Percentiles rank a stretch among this genome's conserved stretches.
These are phyloP conservation scores for Chlorocebus sabaeus DNA, from an alignment of 2,113 vertebrate genomes.

Conservation along the genomic window DNA sequence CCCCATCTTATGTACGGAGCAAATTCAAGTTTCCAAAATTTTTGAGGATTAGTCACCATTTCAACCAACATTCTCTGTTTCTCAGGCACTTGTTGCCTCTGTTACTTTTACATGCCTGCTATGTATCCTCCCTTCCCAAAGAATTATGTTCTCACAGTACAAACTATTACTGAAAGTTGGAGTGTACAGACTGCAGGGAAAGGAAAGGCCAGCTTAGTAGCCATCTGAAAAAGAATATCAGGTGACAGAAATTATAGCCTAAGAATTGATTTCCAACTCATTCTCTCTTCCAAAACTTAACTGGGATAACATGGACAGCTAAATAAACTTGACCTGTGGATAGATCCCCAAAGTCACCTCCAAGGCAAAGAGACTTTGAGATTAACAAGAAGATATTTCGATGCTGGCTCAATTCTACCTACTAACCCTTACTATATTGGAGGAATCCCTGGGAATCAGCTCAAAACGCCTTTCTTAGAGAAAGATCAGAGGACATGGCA, in stretches of 20 bases:
- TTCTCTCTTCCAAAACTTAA: not conserved
- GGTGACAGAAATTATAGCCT: not conserved
- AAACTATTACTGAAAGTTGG: too few species aligned
- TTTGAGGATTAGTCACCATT: not conserved
- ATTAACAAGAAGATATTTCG: not conserved
- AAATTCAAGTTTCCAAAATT: not conserved
- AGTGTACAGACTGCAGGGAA: fast-evolving
- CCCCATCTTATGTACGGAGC: fast-evolving
- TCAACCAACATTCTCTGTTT: not conserved
- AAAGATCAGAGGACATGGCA: not conserved
- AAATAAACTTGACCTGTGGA: not conserved
- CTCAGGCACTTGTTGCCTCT: not conserved
- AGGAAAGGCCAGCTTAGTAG: fast-evolving
- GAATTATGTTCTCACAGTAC: not conserved
- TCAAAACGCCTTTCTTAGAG: not conserved
- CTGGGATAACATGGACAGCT: not conserved
- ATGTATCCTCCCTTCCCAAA: not conserved
- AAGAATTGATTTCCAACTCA: not conserved
- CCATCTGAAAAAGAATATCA: not conserved
- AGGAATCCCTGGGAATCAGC: not conserved
- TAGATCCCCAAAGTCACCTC: not conserved
- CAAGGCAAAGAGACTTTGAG: not conserved
- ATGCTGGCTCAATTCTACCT: not conserved
- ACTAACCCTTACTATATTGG: not conserved
- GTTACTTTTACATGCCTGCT: not conserved